phyloP scores from a whole-genome alignment of 2,888 invertebrate genomes.

The Rhopalosiphum nymphaeae region DNA sequence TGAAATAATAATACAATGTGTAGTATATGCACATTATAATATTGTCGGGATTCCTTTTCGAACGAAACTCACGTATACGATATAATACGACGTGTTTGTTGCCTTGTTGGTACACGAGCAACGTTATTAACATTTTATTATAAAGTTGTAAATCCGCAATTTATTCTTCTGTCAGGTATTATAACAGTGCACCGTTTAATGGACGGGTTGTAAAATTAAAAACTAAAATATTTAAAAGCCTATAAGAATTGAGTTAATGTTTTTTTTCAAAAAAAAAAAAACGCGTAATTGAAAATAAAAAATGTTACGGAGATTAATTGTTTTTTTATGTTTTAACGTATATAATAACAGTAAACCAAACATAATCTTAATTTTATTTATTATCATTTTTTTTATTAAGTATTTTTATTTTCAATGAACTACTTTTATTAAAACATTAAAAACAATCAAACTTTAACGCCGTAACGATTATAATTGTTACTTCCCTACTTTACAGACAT shows the following conservation, averaged over 20 bases:
- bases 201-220: neutral
- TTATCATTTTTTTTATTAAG: neutral
- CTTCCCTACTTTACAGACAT: neutral
- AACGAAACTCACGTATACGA: neutral
- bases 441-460: neutral
- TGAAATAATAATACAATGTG: neutral
- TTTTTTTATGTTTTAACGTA: neutral
- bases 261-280: neutral
- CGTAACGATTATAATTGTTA: neutral
- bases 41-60: neutral
- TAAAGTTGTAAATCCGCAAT: neutral
- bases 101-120: neutral
- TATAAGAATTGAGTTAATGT: neutral
- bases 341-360: neutral
- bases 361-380: neutral
- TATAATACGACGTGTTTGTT: neutral
- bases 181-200: neutral
- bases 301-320: neutral
- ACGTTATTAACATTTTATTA: neutral
- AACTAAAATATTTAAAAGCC: neutral
- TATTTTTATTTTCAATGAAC: neutral
- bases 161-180: neutral
- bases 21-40: neutral
- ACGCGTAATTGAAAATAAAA: neutral
- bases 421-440: neutral